Conservation (phyloP, 2,888 invertebrate genomes). For the Dioctria rufipes region DNA sequence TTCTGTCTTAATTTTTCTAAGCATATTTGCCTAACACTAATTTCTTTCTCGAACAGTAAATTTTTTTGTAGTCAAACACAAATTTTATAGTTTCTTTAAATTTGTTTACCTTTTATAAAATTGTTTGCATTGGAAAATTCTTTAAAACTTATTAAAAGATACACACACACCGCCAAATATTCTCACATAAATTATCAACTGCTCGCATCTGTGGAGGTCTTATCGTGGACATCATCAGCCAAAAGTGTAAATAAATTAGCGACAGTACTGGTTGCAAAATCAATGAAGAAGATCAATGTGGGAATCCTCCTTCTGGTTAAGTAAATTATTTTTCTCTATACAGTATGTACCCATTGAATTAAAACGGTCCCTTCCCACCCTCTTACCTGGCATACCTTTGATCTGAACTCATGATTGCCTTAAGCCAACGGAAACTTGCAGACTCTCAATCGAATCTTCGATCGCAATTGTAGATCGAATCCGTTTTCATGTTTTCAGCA, state of each 20-base stretch:
- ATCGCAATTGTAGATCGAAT: constrained; percentile 30
- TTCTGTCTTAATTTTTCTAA: too few species aligned
- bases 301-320: background rate
- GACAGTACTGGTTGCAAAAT: background rate
- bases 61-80: too few species aligned
- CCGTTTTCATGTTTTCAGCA: background rate
- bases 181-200: background rate
- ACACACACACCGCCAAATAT: too few species aligned
- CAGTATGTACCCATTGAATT: too few species aligned
- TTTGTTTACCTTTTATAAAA: too few species aligned
- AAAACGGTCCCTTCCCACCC: background rate
- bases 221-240: background rate
- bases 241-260: background rate
- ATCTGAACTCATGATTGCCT: background rate
- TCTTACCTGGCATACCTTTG: background rate
- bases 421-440: background rate
- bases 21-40: too few species aligned
- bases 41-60: too few species aligned
- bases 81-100: too few species aligned
- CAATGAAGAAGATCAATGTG: background rate
- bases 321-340: background rate
- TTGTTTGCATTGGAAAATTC: too few species aligned
- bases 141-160: too few species aligned
- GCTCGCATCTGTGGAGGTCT: background rate
- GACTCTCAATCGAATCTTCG: constrained; percentile 1